Conservation (phyloP, 2,888 invertebrate genomes). For the Stenichneumon culpator region DNA sequence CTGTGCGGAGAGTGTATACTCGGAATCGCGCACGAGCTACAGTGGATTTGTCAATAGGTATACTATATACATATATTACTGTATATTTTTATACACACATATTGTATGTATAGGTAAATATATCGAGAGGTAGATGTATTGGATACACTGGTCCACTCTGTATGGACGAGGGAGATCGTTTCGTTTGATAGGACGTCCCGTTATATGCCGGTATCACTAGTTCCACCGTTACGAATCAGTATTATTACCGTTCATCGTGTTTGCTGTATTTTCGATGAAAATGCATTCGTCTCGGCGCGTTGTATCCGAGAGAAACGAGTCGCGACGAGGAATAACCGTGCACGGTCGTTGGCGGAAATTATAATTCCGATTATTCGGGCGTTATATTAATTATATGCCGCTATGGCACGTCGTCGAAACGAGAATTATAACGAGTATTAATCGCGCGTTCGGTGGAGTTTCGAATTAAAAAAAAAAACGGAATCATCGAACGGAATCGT, state of each 20-base stretch:
- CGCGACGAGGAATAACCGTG: background rate
- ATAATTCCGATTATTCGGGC: slow-evolving; percentile 10
- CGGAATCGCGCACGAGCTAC: background rate
- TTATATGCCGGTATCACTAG: slow-evolving; percentile 22
- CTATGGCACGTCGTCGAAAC: slow-evolving; percentile 23
- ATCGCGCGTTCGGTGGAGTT: background rate
- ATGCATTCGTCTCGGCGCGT: slow-evolving; percentile 28
- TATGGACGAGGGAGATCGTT: slow-evolving; percentile 22
- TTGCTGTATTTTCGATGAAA: slow-evolving; percentile 19
- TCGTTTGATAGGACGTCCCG: slow-evolving; percentile 39
- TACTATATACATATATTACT: background rate
- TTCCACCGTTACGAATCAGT: slow-evolving; percentile 16
- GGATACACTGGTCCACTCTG: background rate
- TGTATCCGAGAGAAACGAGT: background rate
- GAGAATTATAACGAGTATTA: slow-evolving; percentile 20
- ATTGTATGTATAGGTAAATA: background rate
- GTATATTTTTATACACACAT: background rate
- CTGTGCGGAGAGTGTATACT: background rate
- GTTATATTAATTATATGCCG: slow-evolving; percentile 13
- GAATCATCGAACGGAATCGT: background rate
- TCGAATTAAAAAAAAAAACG: background rate
- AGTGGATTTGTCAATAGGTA: slow-evolving; percentile 5
- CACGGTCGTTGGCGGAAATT: slow-evolving; percentile 8
- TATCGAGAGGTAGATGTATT: slow-evolving; percentile 8
- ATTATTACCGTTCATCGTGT: slow-evolving; percentile 40